Base-by-base conservation (phyloP, 1,140 invertebrate genomes). In the Theocolax elegans region DNA sequence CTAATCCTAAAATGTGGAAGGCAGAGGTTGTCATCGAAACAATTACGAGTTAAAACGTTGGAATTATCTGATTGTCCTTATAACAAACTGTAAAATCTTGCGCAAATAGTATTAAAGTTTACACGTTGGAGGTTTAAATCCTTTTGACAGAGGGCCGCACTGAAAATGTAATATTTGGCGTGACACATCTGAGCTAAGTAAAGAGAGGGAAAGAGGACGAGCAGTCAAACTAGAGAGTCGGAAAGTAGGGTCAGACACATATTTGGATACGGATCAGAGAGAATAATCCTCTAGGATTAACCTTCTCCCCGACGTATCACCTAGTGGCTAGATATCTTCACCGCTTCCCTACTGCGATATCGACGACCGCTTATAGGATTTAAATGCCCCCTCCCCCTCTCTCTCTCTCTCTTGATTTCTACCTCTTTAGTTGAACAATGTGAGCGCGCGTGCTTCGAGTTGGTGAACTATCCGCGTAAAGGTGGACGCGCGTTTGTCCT, bases 261-360 rank as follows among this genome's bases (percentile, higher is more conserved):
- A 78, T 78, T 76, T 78, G 72, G 74, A 46, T 72, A 74, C 38
- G 73, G 74, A 75, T 76, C 70, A 74, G 72, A 65, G 72, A 54
- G 72, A 74, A 75, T 78, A 76, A 76, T 76, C 77, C 72, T n/a
- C 21, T 9, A 40, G 70, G 74, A 78, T 76, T 78, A 76, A 40
- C 51, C 62, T 62, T 9, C 46, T 17, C 25, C 21, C 48, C 27
- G 1, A 8, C 51, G 51, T n/a, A 25, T 38, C 19, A 19, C 19
- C 15, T 35, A 35, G 31, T 35, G 31, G 10, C 31, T 35, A n/a
- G n/a, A n/a, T n/a, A n/a, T n/a, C n/a, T n/a, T n/a, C n/a, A n/a
- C n/a, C n/a, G n/a, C n/a, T n/a, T 31, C 10, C 8, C 29, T 19
- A 8, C 17, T 17, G 54, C 10, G 25, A 19, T 31, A 29, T 38